These are phyloP conservation scores for Xestia c-nigrum DNA, from an alignment of 2,888 invertebrate species.

Conservation along the genomic window DNA sequence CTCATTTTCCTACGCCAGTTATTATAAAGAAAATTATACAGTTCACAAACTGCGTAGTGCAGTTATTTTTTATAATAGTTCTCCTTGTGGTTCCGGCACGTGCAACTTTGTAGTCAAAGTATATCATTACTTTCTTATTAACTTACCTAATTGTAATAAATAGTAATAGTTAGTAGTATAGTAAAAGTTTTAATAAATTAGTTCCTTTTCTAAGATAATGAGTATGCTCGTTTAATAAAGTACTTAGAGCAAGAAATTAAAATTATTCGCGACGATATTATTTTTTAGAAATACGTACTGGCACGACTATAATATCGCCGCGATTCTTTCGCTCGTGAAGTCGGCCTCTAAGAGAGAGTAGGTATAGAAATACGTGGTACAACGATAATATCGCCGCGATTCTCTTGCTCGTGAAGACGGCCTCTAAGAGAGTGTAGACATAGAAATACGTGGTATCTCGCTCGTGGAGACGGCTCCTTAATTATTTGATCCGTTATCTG, in stretches of 20 bases:
- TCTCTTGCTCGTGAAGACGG: too few species aligned
- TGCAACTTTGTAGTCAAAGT: slow-evolving; percentile 27
- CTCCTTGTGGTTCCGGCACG: slow-evolving; percentile 10
- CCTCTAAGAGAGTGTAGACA: too few species aligned
- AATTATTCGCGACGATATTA: neutral
- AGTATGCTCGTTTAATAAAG: neutral
- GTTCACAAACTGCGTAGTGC: slow-evolving; percentile 12
- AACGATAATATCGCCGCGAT: too few species aligned
- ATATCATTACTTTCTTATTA: slow-evolving; percentile 10
- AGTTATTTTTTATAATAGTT: slow-evolving; percentile 28
- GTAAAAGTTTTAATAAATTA: slow-evolving; percentile 7
- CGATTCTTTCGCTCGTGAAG: too few species aligned
- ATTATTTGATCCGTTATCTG: neutral
- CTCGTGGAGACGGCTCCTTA: too few species aligned
- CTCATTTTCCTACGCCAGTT: slow-evolving; percentile 23
- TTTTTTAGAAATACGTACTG: too few species aligned
- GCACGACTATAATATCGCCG: too few species aligned
- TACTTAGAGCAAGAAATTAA: neutral
- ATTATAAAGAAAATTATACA: slow-evolving; percentile 49
- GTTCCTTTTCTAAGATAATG: neutral
- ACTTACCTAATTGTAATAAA: neutral
- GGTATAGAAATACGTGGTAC: too few species aligned
- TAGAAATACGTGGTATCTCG: too few species aligned
- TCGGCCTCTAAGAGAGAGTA: too few species aligned
- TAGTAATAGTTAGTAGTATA: too few species aligned